Evolutionary conservation across 1,140 invertebrate species (phyloP), one percentile per base, ranked within the genome.

Genomic region (Dendrolimus kikuchii): DNA sequence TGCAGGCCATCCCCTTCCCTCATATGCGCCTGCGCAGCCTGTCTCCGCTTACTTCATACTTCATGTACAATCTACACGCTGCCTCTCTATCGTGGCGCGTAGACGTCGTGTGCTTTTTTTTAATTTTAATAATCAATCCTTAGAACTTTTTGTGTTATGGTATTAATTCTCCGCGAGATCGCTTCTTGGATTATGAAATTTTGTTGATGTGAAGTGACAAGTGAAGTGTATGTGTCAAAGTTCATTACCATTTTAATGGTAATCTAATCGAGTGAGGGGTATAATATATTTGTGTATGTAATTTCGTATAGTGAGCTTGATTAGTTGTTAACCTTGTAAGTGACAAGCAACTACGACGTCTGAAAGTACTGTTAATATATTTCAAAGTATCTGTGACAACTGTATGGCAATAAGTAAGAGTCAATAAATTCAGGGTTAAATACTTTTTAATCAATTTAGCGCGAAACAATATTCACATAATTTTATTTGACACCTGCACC

Each of bases 261-360:
- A 45, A 40, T 55, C 48, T 64, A 64, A 64, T 68, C 50, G 68
- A 76, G 78, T 82, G 77, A 75, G 60, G 60, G 68, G 74, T 59
- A 57, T 66, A 67, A 60, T 68, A 51, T 7, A 36, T 62, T 45
- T 66, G 62, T 62, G 66, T 72, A 74, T 66, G 69, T 75, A 71
- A 63, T 67, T 66, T 71, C 60, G 58, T 69, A 65, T 56, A 66
- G 67, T 71, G 71, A 71, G 65, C 23, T 70, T 77, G 62, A 55
- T 63, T 66, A 64, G 62, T 68, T 62, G 77, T 73, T 80, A 69
- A 71, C 75, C 79, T 82, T 82, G 78, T 67, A 53, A 49, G 46
- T 48, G 66, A 64, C 66, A 63, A 57, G 53, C 41, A 61, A 55
- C 52, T 59, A 51, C 51, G 56, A 60, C 64, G 57, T 55, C 63